Base-by-base conservation (phyloP, 2,113 vertebrate species). In the Rhipidura dahli region DNA sequence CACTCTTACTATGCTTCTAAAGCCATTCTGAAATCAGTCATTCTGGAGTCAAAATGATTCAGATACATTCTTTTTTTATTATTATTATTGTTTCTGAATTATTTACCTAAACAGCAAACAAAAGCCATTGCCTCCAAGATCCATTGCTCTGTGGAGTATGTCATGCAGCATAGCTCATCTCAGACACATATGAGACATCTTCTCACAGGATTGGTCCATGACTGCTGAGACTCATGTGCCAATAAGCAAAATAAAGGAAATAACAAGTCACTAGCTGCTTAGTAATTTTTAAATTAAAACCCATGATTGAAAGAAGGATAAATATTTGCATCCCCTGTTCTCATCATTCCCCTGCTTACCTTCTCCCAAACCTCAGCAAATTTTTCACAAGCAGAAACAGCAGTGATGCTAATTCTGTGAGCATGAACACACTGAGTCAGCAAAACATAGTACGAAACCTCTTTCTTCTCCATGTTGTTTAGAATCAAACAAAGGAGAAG, bases 401-500 rank as follows among this genome's bases (percentile, higher is more conserved):
- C 50, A 73, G 50, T 31, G 50, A 40, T 0, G 0, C 33, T 44
- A 69, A 61, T 80, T 70, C 63, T 50, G 24, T 47, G 75, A 93
- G 47, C 0, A 0, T 35, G 70, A 90, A 90, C n/a, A 73, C 50
- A 18, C 44, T 6, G 63, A 88, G 66, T 90, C 90, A 93, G 90
- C 76, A 76, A 91, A 92, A 90, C 0, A 1, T 13, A 56, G 20
- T 8, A 87, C 79, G 77, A 88, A 88, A 78, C 33, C 60, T 83
- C 56, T 77, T 85, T 85, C 63, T 73, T 93, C 54, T 71, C 40
- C 27, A 13, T 9, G 23, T 53, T 94, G 72, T 86, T 92, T 90
- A 73, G 86, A 92, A 53, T 59, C 51, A 93, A 89, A 96, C 88
- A 88, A 69, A 90, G 81, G 45, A 47, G 70, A 75, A 85, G 71